Percentiles rank a stretch among this genome's conserved stretches.
These are phyloP conservation scores for Ciconia nigra DNA, from an alignment of 2,797 vertebrate species.

Conservation along the genomic window DNA sequence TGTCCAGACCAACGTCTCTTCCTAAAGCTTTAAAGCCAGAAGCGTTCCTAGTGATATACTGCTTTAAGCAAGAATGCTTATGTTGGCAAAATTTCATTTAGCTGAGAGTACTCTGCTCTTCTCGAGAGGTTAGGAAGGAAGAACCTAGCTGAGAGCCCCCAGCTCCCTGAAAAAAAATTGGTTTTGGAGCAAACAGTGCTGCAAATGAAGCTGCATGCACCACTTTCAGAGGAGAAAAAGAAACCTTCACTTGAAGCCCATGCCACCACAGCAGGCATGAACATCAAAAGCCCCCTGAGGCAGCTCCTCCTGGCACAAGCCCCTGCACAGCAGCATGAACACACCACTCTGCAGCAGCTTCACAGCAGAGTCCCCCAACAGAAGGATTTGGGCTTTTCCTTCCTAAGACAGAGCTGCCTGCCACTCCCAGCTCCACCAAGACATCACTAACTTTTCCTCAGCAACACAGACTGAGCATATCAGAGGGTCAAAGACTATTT, in stretches of 20 bases:
- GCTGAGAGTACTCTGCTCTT: not conserved
- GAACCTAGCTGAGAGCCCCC: not conserved
- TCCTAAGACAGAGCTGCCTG: not conserved
- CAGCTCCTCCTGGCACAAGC: not conserved
- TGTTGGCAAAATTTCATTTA: not conserved
- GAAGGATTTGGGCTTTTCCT: not conserved
- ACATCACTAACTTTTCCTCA: not conserved
- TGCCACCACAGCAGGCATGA: not conserved
- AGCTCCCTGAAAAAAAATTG: not conserved
- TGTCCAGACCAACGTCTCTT: not conserved
- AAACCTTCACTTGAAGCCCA: not conserved
- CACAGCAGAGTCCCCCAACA: not conserved
- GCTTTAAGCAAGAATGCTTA: not conserved
- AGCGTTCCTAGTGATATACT: not conserved
- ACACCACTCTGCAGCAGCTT: not conserved
- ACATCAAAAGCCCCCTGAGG: not conserved
- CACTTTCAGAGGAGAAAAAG: not conserved
- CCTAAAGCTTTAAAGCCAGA: not conserved
- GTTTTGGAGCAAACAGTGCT: not conserved
- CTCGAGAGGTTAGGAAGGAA: constrained; percentile 21
- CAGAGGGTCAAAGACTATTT: not conserved
- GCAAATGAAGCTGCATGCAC: not conserved
- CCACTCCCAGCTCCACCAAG: not conserved
- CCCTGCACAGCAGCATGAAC: not conserved
- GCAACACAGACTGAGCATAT: not conserved